Conservation (phyloP, 2,797 vertebrate genomes). For the Chiroxiphia lanceolata region DNA sequence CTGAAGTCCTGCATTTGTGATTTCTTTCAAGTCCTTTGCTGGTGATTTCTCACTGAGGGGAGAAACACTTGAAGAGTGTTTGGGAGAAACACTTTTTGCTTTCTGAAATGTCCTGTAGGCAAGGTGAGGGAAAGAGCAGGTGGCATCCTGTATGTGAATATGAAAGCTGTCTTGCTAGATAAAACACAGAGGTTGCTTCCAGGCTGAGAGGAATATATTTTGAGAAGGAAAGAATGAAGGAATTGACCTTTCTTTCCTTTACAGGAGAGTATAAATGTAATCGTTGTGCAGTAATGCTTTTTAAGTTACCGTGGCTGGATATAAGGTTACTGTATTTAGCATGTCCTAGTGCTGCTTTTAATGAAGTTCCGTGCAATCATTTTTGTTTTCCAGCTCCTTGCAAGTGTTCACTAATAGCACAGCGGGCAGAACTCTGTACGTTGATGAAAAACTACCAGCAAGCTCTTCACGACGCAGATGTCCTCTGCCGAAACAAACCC, state of each 20-base stretch:
- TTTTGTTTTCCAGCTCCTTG: conserved; percentile 67
- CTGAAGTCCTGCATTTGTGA: neutral
- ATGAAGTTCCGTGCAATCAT: neutral
- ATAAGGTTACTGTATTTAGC: neutral
- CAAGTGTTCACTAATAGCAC: conserved; percentile 69
- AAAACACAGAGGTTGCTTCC: neutral
- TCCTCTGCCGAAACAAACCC: conserved; percentile 81
- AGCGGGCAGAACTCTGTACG: conserved; percentile 83
- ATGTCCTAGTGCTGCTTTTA: neutral
- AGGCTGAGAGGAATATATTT: neutral
- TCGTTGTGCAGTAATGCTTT: neutral
- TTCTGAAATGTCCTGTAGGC: neutral
- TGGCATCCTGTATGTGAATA: neutral
- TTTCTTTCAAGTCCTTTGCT: neutral
- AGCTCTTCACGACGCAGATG: conserved; percentile 81
- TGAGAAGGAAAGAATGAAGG: neutral
- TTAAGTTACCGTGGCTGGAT: neutral
- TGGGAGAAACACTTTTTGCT: neutral
- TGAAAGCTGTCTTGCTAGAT: neutral
- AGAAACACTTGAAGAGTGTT: neutral
- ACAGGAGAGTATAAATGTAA: neutral
- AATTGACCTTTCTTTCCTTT: neutral
- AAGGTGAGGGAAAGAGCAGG: neutral
- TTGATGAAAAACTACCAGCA: conserved; percentile 85
- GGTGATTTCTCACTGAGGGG: no score